These are phyloP conservation scores for Drosophila arawakana DNA, from an alignment of 1,140 invertebrate genomes.

Conservation along the genomic window DNA sequence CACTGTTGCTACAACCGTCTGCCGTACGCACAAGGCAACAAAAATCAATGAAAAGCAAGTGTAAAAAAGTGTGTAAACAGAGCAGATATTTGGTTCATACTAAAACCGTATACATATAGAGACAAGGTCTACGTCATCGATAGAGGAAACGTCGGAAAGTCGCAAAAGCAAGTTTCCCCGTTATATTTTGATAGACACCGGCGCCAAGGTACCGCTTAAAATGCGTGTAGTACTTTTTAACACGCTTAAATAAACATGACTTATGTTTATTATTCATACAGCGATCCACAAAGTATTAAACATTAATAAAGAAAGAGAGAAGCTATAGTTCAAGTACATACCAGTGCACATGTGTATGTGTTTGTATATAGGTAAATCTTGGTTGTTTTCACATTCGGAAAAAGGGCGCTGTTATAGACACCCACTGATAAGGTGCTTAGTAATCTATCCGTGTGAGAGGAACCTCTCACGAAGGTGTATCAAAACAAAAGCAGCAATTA, in stretches of 20 bases:
- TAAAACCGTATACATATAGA: not conserved
- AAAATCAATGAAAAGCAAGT: conserved; percentile 69
- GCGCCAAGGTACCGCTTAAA: conserved; percentile 21
- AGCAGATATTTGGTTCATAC: conserved; percentile 50
- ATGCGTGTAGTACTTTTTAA: conserved; percentile 36
- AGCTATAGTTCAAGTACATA: not conserved
- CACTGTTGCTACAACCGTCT: conserved; percentile 37
- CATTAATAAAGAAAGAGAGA: not conserved
- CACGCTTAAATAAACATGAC: conserved; percentile 15
- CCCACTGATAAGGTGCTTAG: conserved; percentile 32
- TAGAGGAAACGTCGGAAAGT: conserved; percentile 30
- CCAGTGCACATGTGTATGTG: not conserved
- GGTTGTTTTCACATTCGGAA: not conserved
- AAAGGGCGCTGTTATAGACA: conserved; percentile 5
- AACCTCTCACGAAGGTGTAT: conserved; percentile 56
- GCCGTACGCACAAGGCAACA: conserved; percentile 53
- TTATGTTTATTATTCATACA: conserved; percentile 8
- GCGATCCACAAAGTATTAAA: not conserved
- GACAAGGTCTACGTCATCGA: conserved; percentile 62
- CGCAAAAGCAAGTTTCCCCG: conserved; percentile 19
- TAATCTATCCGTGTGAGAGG: conserved; percentile 21
- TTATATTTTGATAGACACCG: conserved; percentile 36
- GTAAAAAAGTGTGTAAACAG: conserved; percentile 70
- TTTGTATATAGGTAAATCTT: not conserved
- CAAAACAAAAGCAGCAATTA: conserved; percentile 78